Percentiles rank a stretch among this genome's conserved stretches.
phyloP scores from a whole-genome alignment of 2,888 invertebrate species.

The Drosophila eohydei region DNA sequence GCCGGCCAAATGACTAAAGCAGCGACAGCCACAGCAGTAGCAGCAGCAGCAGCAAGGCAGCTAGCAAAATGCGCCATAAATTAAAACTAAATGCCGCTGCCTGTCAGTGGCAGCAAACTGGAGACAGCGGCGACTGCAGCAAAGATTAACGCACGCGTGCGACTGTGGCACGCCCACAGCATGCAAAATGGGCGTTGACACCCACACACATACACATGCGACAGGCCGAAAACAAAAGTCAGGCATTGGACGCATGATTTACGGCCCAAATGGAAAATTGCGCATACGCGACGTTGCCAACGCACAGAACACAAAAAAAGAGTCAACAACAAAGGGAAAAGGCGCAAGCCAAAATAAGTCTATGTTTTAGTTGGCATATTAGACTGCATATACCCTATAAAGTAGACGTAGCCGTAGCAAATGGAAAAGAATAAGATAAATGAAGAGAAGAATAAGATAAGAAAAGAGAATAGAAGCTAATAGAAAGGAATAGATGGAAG shows the following conservation, averaged over 20 bases:
- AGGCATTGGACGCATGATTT: slow-evolving; percentile 77
- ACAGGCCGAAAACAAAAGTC: slow-evolving; percentile 68
- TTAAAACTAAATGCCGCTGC: slow-evolving; percentile 79
- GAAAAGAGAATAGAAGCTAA: too few species aligned
- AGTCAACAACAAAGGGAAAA: slow-evolving; percentile 9
- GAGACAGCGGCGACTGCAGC: slow-evolving; percentile 71
- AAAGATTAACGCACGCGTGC: slow-evolving; percentile 65
- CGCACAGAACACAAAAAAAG: slow-evolving; percentile 23
- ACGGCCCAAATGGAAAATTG: slow-evolving; percentile 74
- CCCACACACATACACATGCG: slow-evolving; percentile 38
- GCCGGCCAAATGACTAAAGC: slow-evolving; percentile 12
- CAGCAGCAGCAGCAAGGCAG: slow-evolving; percentile 15
- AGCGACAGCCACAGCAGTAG: background rate
- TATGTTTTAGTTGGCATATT: background rate
- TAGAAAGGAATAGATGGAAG: too few species aligned
- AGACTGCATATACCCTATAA: background rate
- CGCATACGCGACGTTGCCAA: slow-evolving; percentile 69
- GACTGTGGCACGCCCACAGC: slow-evolving; percentile 48
- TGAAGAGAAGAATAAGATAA: too few species aligned
- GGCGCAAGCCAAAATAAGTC: background rate
- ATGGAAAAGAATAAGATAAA: too few species aligned
- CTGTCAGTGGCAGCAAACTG: slow-evolving; percentile 71
- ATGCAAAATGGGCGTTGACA: slow-evolving; percentile 50
- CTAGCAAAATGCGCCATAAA: slow-evolving; percentile 74
- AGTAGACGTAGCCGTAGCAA: background rate